Evolutionary conservation across 2,888 invertebrate species (phyloP), one percentile per base, ranked within the genome.

Genomic region (Chaetoderma sp.): DNA sequence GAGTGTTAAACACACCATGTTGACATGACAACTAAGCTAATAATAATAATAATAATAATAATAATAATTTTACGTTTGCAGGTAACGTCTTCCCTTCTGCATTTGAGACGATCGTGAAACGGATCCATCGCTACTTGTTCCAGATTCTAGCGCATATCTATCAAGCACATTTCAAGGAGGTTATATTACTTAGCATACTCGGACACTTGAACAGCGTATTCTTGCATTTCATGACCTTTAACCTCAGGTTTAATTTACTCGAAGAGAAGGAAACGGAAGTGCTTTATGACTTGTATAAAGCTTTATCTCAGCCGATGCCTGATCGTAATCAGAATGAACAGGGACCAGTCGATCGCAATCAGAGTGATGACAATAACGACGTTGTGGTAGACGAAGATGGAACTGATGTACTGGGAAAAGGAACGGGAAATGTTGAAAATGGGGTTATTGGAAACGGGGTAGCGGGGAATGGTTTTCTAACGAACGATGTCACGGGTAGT

Each of bases 61-160:
- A n/a, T n/a, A n/a, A n/a, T n/a, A n/a, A n/a, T n/a, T n/a, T n/a
- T n/a, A n/a, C n/a, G n/a, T n/a, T n/a, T 89, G 61, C 88, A 94
- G 95, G 93, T 84, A 93, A 94, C 89, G 93, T 94, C 90, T 98
- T 98, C 90, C 97, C 98, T 73, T 91, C 92, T 86, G 92, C 93
- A 86, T 97, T 98, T 89, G 96, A 95, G 89, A 91, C 92, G 86
- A 94, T 95, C 88, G 95, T 96, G 86, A 93, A 96, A 88, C 96
- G 96, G 90, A 96, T 98, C 88, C 91, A 94, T 89, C 93, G 96
- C 87, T 92, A 96, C 89, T 91, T 96, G 90, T 96, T 96, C 91
- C 97, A 97, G 90, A 96, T 98, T 88, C 91, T 98, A 90, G 96
- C 96, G 88, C 98, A 98, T 90, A 91, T 98, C 88, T 97, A 98